A percentile compares a stretch with the other conserved stretches of the same genome.
phyloP scores from a whole-genome alignment of 2,888 invertebrate genomes.

The Carabus problematicus region DNA sequence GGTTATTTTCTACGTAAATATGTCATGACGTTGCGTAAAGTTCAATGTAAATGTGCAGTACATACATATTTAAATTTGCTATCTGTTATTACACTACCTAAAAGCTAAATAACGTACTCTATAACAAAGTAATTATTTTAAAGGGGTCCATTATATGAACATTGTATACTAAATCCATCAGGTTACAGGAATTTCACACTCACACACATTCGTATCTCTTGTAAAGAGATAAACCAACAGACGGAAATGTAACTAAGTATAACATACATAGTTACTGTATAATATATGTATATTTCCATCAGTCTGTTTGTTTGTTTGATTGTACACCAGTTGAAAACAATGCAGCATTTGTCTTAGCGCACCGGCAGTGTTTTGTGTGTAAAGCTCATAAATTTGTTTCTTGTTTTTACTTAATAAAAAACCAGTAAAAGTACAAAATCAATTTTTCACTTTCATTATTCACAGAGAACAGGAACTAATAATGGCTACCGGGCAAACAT shows the following conservation, averaged over 20 bases:
- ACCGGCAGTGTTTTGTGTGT: slow-evolving; percentile 8
- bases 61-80: slow-evolving; percentile 7
- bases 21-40: neutral
- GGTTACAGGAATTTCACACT: too few relatives aligned
- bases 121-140: slow-evolving; percentile 12
- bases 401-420: slow-evolving; percentile 37
- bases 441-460: slow-evolving; percentile 11
- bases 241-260: too few relatives aligned
- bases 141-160: slow-evolving; percentile 11
- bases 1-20: neutral
- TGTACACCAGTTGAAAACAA: slow-evolving; percentile 5
- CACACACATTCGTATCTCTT: too few relatives aligned
- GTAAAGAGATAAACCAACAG: too few relatives aligned
- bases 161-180: slow-evolving; percentile 8
- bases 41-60: slow-evolving; percentile 3
- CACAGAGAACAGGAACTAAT: neutral
- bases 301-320: neutral
- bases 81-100: neutral
- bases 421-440: slow-evolving; percentile 29
- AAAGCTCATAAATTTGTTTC: slow-evolving; percentile 16
- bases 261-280: too few relatives aligned
- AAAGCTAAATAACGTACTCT: neutral
- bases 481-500: too few relatives aligned
- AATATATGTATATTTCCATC: too few relatives aligned
- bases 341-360: slow-evolving; percentile 12